These are phyloP conservation scores for Drosophila paramelanica DNA, from an alignment of 2,888 invertebrate genomes.

Conservation along the genomic window DNA sequence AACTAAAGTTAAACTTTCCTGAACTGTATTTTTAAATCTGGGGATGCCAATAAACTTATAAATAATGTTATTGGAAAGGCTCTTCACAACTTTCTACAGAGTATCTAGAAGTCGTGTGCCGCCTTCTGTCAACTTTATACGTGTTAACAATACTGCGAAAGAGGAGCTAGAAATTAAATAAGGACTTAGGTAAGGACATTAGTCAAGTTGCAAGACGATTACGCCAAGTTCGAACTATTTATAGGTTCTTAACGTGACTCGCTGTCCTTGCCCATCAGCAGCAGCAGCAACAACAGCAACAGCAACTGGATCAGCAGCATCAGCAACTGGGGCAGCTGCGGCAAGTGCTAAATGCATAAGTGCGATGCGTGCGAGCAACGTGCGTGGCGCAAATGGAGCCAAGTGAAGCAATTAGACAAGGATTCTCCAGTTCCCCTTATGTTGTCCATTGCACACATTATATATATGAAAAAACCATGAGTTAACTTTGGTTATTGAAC, in stretches of 20 bases:
- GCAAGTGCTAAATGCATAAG: constrained; percentile 20
- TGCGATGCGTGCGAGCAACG: constrained; percentile 33
- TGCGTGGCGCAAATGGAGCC: constrained; percentile 9
- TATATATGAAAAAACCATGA: neutral
- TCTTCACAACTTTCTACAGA: neutral
- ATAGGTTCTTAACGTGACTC: constrained; percentile 2
- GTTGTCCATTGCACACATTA: too few relatives aligned
- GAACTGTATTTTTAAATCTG: too few relatives aligned
- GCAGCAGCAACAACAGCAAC: neutral
- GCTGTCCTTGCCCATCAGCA: constrained; percentile 24
- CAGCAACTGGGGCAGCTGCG: neutral
- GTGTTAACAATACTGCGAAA: neutral
- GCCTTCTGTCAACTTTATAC: too few relatives aligned
- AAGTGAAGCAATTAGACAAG: neutral
- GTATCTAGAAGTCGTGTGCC: neutral
- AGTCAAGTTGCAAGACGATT: constrained; percentile 31
- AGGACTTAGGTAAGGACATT: constrained; percentile 23
- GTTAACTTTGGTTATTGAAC: neutral
- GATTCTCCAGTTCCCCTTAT: too few relatives aligned
- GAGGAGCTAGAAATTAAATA: constrained; percentile 2
- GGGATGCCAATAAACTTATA: too few relatives aligned
- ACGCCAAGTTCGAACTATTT: constrained; percentile 22
- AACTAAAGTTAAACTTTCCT: too few relatives aligned
- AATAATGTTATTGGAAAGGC: too few relatives aligned
- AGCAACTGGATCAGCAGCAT: neutral